These are phyloP conservation scores for Phasia obesa DNA, from an alignment of 2,888 invertebrate genomes.

Conservation along the genomic window DNA sequence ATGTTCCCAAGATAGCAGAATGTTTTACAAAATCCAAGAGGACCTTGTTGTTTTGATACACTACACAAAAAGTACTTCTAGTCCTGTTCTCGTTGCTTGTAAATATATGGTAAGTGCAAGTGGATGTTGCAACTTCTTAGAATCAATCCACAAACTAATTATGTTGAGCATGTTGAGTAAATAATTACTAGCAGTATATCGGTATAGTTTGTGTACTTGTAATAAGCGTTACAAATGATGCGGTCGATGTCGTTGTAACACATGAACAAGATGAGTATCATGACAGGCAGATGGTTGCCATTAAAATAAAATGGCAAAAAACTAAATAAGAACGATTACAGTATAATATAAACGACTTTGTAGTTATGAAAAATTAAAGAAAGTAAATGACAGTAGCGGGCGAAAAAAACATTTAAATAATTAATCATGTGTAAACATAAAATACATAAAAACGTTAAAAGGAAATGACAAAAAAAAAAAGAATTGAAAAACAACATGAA, in stretches of 20 bases:
- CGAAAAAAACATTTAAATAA: constrained; percentile 27
- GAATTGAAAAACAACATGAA: not conserved
- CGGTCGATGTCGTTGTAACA: constrained; percentile 56
- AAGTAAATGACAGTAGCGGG: constrained; percentile 11
- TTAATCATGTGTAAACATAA: constrained; percentile 41
- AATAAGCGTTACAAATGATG: constrained; percentile 68
- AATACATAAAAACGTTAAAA: not conserved
- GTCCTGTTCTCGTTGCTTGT: not conserved
- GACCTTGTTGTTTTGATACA: no score
- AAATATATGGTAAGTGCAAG: constrained; percentile 16
- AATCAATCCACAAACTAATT: constrained; percentile 68
- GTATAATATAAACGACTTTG: constrained; percentile 9
- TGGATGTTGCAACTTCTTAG: constrained; percentile 34
- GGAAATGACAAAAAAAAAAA: not conserved
- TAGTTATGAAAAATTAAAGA: constrained; percentile 50
- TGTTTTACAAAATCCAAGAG: no score
- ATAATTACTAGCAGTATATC: constrained; percentile 57
- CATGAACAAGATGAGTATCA: constrained; percentile 39
- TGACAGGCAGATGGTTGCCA: constrained; percentile 58
- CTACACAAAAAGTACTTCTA: no score
- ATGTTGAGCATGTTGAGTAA: constrained; percentile 64
- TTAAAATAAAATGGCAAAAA: constrained; percentile 22
- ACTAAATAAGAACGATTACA: not conserved
- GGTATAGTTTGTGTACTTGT: constrained; percentile 42
- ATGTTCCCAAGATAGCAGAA: no score